Evolutionary conservation across 2,797 vertebrate genomes (phyloP).

Genomic region (Catamblyrhynchus diadema): DNA sequence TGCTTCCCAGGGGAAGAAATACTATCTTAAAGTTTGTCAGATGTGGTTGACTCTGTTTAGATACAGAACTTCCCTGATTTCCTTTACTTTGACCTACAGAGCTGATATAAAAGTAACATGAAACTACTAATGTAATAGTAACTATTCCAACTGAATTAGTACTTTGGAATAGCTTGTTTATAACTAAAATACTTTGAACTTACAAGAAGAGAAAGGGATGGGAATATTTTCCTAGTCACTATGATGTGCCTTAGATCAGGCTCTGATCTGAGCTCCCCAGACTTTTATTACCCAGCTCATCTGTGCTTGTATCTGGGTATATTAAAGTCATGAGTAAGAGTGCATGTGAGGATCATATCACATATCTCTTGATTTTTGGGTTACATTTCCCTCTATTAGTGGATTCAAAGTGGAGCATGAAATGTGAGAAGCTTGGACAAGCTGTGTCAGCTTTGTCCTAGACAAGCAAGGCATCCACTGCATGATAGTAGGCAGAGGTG

Average conservation of each 20-base stretch:
- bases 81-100: neutral
- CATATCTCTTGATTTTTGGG: constrained; percentile 20
- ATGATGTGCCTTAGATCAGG: neutral
- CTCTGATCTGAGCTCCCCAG: neutral
- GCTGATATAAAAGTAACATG: neutral
- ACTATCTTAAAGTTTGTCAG: neutral
- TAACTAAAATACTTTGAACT: neutral
- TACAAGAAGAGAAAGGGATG: neutral
- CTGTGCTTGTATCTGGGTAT: neutral
- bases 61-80: neutral
- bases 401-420: neutral
- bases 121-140: neutral
- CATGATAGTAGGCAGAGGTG: neutral
- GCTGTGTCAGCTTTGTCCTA: constrained; percentile 18
- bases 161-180: neutral
- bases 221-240: neutral
- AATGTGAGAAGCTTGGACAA: constrained; percentile 8
- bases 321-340: neutral
- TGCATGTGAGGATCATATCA: neutral
- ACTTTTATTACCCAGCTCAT: neutral
- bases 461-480: neutral
- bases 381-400: constrained; percentile 34
- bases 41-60: neutral
- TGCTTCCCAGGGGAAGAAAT: neutral
- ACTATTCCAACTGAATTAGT: neutral